Base-by-base conservation (phyloP, 2,888 invertebrate species). In the Pachydiplax longipennis region DNA sequence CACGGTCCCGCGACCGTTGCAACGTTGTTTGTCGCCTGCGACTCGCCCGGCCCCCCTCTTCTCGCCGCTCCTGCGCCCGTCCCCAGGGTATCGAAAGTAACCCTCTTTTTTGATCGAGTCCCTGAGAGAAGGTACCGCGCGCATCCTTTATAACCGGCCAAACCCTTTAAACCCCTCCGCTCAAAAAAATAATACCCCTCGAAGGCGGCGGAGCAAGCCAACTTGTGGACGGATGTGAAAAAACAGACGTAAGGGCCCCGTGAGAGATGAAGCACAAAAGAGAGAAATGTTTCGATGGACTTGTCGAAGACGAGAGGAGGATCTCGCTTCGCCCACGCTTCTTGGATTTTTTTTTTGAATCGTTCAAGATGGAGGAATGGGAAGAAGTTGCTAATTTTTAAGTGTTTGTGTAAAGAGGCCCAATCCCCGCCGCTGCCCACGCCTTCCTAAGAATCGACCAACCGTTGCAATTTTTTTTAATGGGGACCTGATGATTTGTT, bases 1-100 rank as follows among this genome's bases (percentile, higher is more conserved):
- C 93, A 93, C 93, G 93, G 93, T 93, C 93, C 93, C 93, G 93
- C 92, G 93, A 92, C 93, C 90, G 90, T 90, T 93, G 94, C 94
- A 94, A 94, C 94, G 94, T 94, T 91, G 91, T 91, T 91, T 90
- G 91, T 91, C 90, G 90, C 53, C 18, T 18, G 37, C 58, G 61
- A 61, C 90, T 87, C 61, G 31, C 87, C 87, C 61, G 87, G 87
- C 87, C 61, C 31, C 87, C 35, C 61, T 22, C 37, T 6, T 61
- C 87, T 87, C 87, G 61, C 87, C 87, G 87, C 87, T 61, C 53
- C 18, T 35, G 40, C 65, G 73, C 87, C 61, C 87, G 87, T 87
- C 87, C 58, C 25, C 61, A 61, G 87, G 87, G 61, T 37, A 13
- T 25, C 87, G 87, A 87, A 58, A 58, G 83, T 35, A 58, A 83